Percentiles rank a stretch among this genome's conserved stretches.
Conservation (phyloP, 2,888 invertebrate species). For the Parapristionchus giblindavisi region DNA sequence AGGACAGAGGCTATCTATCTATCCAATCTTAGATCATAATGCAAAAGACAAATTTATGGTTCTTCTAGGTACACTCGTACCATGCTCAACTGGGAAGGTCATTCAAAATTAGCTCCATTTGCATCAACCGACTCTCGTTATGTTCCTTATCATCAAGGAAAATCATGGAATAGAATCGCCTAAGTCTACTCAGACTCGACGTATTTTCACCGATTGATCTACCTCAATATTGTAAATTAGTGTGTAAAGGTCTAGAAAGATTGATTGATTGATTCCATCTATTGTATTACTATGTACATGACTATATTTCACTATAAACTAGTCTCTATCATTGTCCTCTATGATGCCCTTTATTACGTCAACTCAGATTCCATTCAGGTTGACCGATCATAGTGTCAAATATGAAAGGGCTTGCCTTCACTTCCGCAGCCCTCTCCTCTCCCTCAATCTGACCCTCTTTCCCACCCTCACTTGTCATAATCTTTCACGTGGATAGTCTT, state of each 20-base stretch:
- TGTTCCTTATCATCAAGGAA: constrained; percentile 34
- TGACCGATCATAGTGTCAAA: background rate
- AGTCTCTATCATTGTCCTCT: too few relatives aligned
- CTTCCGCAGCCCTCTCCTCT: background rate
- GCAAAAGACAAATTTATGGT: too few relatives aligned
- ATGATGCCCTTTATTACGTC: too few relatives aligned
- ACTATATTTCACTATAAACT: too few relatives aligned
- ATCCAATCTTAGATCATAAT: too few relatives aligned
- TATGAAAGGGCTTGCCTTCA: background rate
- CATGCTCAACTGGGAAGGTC: constrained; percentile 58
- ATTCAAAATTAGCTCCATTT: constrained; percentile 52
- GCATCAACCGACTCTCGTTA: constrained; percentile 50
- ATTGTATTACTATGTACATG: too few relatives aligned
- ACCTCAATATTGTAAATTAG: constrained; percentile 26
- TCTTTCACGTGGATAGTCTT: too few relatives aligned
- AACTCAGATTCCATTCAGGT: too few relatives aligned
- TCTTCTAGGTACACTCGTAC: constrained; percentile 56
- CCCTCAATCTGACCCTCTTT: background rate
- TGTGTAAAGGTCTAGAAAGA: too few relatives aligned
- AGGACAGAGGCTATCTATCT: too few relatives aligned
- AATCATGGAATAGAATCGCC: constrained; percentile 33
- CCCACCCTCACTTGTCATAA: background rate
- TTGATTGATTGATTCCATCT: too few relatives aligned
- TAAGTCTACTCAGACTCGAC: background rate
- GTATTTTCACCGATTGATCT: background rate